Base-by-base conservation (phyloP, 2,888 invertebrate genomes). In the Merodon equestris region DNA sequence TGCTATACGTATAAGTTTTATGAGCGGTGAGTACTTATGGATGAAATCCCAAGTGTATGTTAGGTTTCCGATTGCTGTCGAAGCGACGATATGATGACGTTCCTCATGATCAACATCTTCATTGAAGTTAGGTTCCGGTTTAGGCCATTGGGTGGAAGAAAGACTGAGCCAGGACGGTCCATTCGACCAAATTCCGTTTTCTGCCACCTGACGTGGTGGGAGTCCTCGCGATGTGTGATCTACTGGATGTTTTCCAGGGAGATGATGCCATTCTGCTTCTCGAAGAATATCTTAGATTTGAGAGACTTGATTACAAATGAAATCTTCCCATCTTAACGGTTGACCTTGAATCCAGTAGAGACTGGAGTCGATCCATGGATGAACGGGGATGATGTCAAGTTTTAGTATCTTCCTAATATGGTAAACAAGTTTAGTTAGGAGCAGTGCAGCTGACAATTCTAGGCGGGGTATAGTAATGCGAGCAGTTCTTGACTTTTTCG, bases 391-490 rank as follows among this genome's bases (percentile, higher is more conserved):
- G 2, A 9, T 2, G 2, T 40, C 40, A 1, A 40, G 10, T 10
- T 40, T 40, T 10, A 40, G 9, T 3, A 40, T 10, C 1, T 9
- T 40, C 9, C n/a, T 10, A 10, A 40, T 9, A 40, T 40, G 10
- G 9, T 40, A 7, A 10, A 40, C 40, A 1, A n/a, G n/a, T 9
- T n/a, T 10, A 3, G 40, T 40, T 10, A 40, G 40, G 9, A 40
- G 40, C 10, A 40, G n/a, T 40, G 40, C 54, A 13, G 54, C 60
- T 0, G 45, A 36, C 27, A 60, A 18, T 17, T 73, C 73, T 14
- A 73, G 27, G 9, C 67, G 57, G 12, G 58, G 58, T 12, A 44
- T 73, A 27, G 73, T 51, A 3, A 73, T 38, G 10, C 66, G 58
- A 56, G 42, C 27, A 53, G 17, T 40, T 70, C 38, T 17, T 14